Base-by-base conservation (phyloP, 2,113 vertebrate species). In the Anarrhichthys ocellatus region DNA sequence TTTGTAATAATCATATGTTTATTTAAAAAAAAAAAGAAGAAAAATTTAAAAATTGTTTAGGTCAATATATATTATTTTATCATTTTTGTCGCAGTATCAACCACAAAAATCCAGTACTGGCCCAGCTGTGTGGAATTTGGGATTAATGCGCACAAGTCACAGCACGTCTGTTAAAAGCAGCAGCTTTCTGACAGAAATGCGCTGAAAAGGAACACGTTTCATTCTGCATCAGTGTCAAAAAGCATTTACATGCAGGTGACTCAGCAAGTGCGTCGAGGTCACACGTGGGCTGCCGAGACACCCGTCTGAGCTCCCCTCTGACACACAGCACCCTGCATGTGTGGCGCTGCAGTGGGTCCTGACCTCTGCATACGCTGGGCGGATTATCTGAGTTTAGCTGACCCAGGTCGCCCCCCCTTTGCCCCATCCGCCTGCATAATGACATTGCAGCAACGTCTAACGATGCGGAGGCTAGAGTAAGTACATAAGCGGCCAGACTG, bases 321-420 rank as follows among this genome's bases (percentile, higher is more conserved):
- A 70, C 52, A 29, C 40, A 54, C 34, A 42, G 61, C 20, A 2
- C 24, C 73, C 58, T 9, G 32, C 82, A 65, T 17, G 42, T 64
- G 75, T 34, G 54, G n/a, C 63, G 67, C 76, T 52, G 63, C 76
- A 11, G 56, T 6, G 29, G 58, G 81, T 56, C 65, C 29, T 81
- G 84, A 88, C 88, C 88, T 85, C 65, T 70, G 85, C 42, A 40
- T 40, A 73, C 54, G 63, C 8, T 34, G 5, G 8, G 42, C 58
- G 40, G 86, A 91, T 91, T 78, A 87, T 65, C 58, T 85, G 42
- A 76, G 78, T 18, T 86, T 65, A 78, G 64, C 65, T 36, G 74
- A 64, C 76, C 73, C 58, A 52, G 38, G 63, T 63, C 36, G 2
- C 32, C 59, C 64, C 76, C 44, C 14, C 44, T 34, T 34, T 9